Percentiles rank a stretch among this genome's conserved stretches.
These are phyloP conservation scores for Taphrorychus bicolor DNA, from an alignment of 2,888 invertebrate species.

Conservation along the genomic window DNA sequence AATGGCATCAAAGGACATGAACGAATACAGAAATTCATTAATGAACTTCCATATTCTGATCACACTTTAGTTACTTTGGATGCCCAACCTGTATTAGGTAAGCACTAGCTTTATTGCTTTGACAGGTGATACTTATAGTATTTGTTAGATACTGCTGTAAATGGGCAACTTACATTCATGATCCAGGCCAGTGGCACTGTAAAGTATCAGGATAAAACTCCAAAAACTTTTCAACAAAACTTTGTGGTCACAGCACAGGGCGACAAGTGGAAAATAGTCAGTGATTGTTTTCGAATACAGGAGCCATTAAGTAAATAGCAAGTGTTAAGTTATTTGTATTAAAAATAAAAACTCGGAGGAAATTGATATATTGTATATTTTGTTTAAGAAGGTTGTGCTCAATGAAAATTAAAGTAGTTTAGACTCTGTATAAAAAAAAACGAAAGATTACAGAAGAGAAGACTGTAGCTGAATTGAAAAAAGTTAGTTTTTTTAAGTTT, in stretches of 20 bases:
- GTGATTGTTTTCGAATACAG: conserved; percentile 86
- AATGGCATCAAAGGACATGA: conserved; percentile 82
- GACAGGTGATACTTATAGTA: too few relatives aligned
- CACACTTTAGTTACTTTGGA: conserved; percentile 82
- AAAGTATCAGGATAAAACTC: conserved; percentile 68
- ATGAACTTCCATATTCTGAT: conserved; percentile 81
- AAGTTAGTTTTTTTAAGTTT: too few relatives aligned
- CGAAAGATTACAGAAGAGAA: too few relatives aligned
- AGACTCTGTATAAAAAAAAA: too few relatives aligned
- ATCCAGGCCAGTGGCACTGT: conserved; percentile 86
- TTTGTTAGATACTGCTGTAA: conserved; percentile 71
- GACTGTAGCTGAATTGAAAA: too few relatives aligned
- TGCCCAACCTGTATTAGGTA: conserved; percentile 76
- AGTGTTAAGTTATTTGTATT: too few relatives aligned
- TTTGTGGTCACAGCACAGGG: conserved; percentile 87
- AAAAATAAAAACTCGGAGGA: too few relatives aligned
- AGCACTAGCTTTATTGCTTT: background rate
- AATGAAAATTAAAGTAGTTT: too few relatives aligned
- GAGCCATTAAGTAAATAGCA: conserved; percentile 58
- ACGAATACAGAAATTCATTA: conserved; percentile 84
- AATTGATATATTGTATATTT: too few relatives aligned
- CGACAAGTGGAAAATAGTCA: conserved; percentile 93
- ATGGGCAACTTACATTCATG: conserved; percentile 79
- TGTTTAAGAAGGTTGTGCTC: too few relatives aligned
- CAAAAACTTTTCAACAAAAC: conserved; percentile 81